phyloP scores from a whole-genome alignment of 2,888 invertebrate genomes.

The Trichacis sp. region DNA sequence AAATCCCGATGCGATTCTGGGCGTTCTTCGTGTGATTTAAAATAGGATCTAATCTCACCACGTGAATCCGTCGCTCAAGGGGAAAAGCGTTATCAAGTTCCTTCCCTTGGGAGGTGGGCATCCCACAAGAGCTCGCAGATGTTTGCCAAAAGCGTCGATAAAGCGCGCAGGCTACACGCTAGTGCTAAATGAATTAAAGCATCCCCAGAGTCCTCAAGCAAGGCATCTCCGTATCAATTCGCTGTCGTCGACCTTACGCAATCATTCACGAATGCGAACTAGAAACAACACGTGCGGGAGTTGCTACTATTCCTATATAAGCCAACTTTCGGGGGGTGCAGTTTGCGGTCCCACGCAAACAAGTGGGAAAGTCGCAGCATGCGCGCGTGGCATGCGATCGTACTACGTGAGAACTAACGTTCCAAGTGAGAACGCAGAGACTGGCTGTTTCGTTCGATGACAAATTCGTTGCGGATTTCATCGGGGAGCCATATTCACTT shows the following conservation, averaged over 20 bases:
- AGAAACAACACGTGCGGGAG: constrained; percentile 26
- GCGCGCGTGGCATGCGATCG: constrained; percentile 18
- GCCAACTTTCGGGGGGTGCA: constrained; percentile 17
- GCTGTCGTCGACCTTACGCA: constrained; percentile 9
- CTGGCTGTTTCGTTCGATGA: background rate
- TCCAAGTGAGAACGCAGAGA: no score
- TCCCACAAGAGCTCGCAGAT: constrained; percentile 54
- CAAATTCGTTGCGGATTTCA: background rate
- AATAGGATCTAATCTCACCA: constrained; percentile 12
- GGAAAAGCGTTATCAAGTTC: constrained; percentile 40
- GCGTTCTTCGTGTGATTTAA: constrained; percentile 4
- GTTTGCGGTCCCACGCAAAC: constrained; percentile 31
- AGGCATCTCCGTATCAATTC: constrained; percentile 16
- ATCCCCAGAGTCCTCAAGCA: constrained; percentile 19
- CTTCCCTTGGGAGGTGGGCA: constrained; percentile 38
- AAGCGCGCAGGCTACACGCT: constrained; percentile 27
- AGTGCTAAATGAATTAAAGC: constrained; percentile 54
- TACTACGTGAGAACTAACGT: constrained; percentile 8
- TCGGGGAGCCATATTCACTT: no score
- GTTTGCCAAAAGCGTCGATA: constrained; percentile 51
- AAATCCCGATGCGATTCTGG: background rate
- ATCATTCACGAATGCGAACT: constrained; percentile 14
- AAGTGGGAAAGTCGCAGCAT: constrained; percentile 23
- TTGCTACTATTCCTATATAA: constrained; percentile 17
- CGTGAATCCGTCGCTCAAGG: constrained; percentile 26